phyloP scores from a whole-genome alignment of 2,888 invertebrate genomes.

The Scaptomyza parva region DNA sequence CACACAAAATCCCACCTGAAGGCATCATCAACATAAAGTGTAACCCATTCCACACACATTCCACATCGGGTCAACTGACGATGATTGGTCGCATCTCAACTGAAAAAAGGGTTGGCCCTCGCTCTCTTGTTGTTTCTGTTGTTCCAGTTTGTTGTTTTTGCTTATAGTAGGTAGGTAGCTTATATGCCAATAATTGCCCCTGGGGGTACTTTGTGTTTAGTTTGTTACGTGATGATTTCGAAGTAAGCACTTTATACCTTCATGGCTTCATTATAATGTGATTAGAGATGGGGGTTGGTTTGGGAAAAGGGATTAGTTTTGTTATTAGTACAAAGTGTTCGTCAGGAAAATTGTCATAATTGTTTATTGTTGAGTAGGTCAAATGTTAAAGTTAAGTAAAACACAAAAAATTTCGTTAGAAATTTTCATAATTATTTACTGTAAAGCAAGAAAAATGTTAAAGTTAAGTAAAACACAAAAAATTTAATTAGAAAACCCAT shows the following conservation, averaged over 20 bases:
- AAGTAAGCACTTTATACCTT: not conserved
- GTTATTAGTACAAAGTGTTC: too few species aligned
- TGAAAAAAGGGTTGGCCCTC: slow-evolving; percentile 17
- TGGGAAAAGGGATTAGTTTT: too few species aligned
- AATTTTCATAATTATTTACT: too few species aligned
- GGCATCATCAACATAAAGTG: slow-evolving; percentile 38
- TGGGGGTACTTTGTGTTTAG: slow-evolving; percentile 35
- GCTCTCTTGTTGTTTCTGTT: slow-evolving; percentile 29
- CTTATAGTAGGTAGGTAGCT: too few species aligned
- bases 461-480: too few species aligned
- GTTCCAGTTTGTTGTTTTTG: too few species aligned
- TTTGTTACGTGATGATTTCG: slow-evolving; percentile 26
- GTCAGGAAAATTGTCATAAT: too few species aligned
- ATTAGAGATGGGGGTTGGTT: not conserved
- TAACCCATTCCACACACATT: not conserved
- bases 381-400: too few species aligned
- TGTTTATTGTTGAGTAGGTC: too few species aligned
- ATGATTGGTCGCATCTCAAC: not conserved
- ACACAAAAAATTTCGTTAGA: too few species aligned
- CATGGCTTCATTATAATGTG: not conserved
- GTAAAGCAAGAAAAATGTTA: too few species aligned
- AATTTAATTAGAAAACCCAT: too few species aligned
- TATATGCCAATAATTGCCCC: slow-evolving; percentile 56
- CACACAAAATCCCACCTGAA: slow-evolving; percentile 40
- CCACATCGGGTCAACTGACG: not conserved